phyloP scores from a whole-genome alignment of 1,140 invertebrate species.

The Protaetia brevitarsis region DNA sequence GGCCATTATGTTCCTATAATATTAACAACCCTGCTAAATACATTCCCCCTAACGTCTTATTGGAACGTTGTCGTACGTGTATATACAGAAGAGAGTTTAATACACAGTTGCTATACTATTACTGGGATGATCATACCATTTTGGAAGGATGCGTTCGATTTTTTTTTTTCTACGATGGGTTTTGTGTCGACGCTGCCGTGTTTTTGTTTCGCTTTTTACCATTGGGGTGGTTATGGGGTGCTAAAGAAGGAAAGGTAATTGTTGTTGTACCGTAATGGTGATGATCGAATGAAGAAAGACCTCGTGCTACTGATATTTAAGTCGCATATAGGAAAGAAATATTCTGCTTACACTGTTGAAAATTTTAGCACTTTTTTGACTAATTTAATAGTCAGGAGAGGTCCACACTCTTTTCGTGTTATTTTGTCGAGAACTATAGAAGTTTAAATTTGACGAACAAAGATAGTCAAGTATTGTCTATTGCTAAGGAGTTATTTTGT shows the following conservation, averaged over 20 bases:
- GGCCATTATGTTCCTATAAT: conserved; percentile 20
- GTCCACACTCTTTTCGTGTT: no score
- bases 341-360: no score
- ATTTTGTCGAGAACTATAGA: no score
- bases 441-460: no score
- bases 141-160: neutral
- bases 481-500: no score
- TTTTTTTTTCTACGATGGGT: neutral
- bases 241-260: neutral
- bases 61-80: neutral
- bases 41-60: conserved; percentile 9
- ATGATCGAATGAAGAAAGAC: neutral
- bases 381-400: no score
- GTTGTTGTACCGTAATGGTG: neutral
- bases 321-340: no score
- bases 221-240: neutral
- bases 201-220: neutral
- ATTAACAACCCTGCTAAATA: conserved; percentile 22
- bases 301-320: no score
- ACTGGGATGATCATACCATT: neutral
- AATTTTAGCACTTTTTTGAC: no score
- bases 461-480: no score
- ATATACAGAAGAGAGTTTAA: conserved; percentile 5
- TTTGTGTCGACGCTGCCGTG: neutral
- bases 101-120: no score